Evolutionary conservation across 2,888 invertebrate genomes (phyloP), one percentile per base, ranked within the genome.

Genomic region (Hoplodrina blanda): DNA sequence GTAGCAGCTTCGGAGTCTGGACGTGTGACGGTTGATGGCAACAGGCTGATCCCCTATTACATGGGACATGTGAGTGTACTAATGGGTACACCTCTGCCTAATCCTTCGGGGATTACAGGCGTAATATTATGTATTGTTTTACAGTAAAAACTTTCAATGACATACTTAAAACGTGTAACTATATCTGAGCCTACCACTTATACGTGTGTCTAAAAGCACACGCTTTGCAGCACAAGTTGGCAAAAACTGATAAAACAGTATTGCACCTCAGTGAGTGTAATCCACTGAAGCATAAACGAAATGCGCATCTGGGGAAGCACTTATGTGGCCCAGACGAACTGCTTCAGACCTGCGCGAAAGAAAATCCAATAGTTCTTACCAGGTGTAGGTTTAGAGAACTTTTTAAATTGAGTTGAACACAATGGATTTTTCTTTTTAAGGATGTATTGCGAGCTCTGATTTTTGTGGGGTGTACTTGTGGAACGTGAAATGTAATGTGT

Each of bases 231-330:
- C 33, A 59, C 25, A 49, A 76, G 54, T 74, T 49, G 17, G 37
- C n/a, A 53, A 49, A 64, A 76, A 76, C 60, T 61, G 63, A 76
- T 67, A 76, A 57, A 76, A 63, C 30, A 25, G 46, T 44, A 75
- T 62, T 76, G 76, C 69, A 64, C 63, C 76, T 76, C 76, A 62
- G 76, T 50, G 69, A 77, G 37, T 64, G 69, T 77, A 69, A 80
- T 76, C 50, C 69, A 76, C 56, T 80, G 81, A 59, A 77, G 81
- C 56, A 80, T 77, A 76, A 80, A 76, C 81, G 81, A 19, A 77
- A 80, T 80, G 76, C 61, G 30, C 76, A 64, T 76, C 81, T 77
- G 61, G 69, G 76, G 56, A 37, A 63, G 61, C 80, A 80, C 81
- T 80, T 80, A 33, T 57, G 81, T 62, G 62, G 76, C 76, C 57